These are phyloP conservation scores for Thymelicus sylvestris DNA, from an alignment of 2,888 invertebrate genomes.

Conservation along the genomic window DNA sequence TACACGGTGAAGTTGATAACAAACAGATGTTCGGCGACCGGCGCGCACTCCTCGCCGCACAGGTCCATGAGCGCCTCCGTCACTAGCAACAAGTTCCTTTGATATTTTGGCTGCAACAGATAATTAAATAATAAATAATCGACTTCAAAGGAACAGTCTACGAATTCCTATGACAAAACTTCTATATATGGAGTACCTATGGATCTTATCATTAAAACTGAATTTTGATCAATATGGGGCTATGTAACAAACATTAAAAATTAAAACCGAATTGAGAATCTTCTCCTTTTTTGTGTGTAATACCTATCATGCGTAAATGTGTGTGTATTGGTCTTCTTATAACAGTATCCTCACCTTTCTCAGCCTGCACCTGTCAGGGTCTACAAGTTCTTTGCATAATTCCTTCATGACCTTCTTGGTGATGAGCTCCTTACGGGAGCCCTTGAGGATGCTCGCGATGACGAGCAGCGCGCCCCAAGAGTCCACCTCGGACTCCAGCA, in stretches of 20 bases:
- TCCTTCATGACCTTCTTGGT: constrained; percentile 76
- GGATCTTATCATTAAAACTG: no score
- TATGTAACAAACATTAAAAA: no score
- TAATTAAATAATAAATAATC: no score
- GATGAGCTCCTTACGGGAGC: constrained; percentile 73
- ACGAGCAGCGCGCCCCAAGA: constrained; percentile 82
- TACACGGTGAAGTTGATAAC: constrained; percentile 72
- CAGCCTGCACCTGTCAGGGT: constrained; percentile 85
- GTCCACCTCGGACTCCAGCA: constrained; percentile 87
- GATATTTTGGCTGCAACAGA: constrained; percentile 80
- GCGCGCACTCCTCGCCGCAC: constrained; percentile 69
- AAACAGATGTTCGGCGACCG: constrained; percentile 68
- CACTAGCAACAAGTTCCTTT: constrained; percentile 83
- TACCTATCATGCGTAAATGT: no score
- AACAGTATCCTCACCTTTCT: constrained; percentile 71
- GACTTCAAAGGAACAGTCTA: no score
- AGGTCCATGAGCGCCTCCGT: constrained; percentile 80
- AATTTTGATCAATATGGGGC: no score
- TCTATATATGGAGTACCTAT: no score
- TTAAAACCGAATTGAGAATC: no score
- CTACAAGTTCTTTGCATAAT: constrained; percentile 84
- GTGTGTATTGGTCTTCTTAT: no score
- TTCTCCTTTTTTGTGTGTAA: no score
- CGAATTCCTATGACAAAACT: no score
- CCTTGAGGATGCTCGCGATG: constrained; percentile 85